These are phyloP conservation scores for Parasteatoda tepidariorum DNA, from an alignment of 1,140 invertebrate species.

Conservation along the genomic window DNA sequence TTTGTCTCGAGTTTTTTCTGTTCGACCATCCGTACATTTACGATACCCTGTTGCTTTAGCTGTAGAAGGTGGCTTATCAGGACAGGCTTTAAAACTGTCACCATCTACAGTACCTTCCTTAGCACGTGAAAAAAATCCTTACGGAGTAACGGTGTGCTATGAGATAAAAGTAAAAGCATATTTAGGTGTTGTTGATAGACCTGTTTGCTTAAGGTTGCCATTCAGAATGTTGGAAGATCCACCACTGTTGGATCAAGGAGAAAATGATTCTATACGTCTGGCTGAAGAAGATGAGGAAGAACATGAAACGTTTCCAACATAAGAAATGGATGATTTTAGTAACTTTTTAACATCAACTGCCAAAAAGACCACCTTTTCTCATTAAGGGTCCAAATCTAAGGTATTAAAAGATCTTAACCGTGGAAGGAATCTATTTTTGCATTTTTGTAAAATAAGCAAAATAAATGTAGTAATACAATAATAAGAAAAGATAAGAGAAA, in stretches of 20 bases:
- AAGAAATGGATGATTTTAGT: too few relatives aligned
- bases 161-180: conserved; percentile 61
- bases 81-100: conserved; percentile 18
- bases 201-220: conserved; percentile 53
- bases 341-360: too few relatives aligned
- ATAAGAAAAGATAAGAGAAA: too few relatives aligned
- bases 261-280: neutral
- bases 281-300: conserved; percentile 34
- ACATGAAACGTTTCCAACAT: conserved; percentile 24
- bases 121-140: conserved; percentile 61
- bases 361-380: too few relatives aligned
- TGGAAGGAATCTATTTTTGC: too few relatives aligned
- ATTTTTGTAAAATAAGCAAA: too few relatives aligned
- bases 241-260: conserved; percentile 21
- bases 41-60: conserved; percentile 62
- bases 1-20: conserved; percentile 55
- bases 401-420: too few relatives aligned
- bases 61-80: conserved; percentile 54
- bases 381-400: too few relatives aligned
- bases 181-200: conserved; percentile 61
- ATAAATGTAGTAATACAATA: too few relatives aligned
- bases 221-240: conserved; percentile 51
- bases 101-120: conserved; percentile 34
- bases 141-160: conserved; percentile 62
- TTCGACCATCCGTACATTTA: conserved; percentile 27